These are phyloP conservation scores for Myotis davidii DNA, from an alignment of 2,113 vertebrate species.

Conservation along the genomic window DNA sequence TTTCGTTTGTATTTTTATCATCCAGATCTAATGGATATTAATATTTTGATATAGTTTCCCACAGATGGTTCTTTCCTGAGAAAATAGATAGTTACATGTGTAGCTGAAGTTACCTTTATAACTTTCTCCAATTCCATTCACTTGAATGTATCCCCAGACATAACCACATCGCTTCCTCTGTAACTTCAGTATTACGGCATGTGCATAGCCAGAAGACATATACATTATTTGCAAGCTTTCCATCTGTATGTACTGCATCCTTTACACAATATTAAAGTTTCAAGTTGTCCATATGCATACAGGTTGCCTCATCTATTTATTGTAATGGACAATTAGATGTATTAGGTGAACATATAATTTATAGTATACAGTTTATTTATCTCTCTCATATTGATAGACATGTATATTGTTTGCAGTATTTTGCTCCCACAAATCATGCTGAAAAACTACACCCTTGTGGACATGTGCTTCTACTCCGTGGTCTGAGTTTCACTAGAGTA, in stretches of 20 bases:
- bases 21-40: slow-evolving; percentile 30
- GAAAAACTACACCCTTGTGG: not conserved
- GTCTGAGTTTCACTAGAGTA: not conserved
- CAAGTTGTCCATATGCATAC: not conserved
- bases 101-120: not conserved
- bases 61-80: not conserved
- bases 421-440: not conserved
- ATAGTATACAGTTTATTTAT: not conserved
- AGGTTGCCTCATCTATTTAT: not conserved
- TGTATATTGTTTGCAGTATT: not conserved
- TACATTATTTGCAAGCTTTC: not conserved
- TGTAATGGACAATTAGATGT: not conserved
- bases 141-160: not conserved
- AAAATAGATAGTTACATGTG: not conserved
- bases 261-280: not conserved
- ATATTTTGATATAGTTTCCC: slow-evolving; percentile 39
- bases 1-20: slow-evolving; percentile 28
- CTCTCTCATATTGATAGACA: not conserved
- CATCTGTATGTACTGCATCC: not conserved
- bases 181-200: not conserved
- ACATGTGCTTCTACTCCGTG: not conserved
- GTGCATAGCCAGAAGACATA: not conserved
- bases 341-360: not conserved
- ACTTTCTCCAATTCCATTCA: not conserved
- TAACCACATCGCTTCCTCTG: not conserved